Evolutionary conservation across 2,888 invertebrate species (phyloP).

Genomic region (Anagyrus pseudococci): DNA sequence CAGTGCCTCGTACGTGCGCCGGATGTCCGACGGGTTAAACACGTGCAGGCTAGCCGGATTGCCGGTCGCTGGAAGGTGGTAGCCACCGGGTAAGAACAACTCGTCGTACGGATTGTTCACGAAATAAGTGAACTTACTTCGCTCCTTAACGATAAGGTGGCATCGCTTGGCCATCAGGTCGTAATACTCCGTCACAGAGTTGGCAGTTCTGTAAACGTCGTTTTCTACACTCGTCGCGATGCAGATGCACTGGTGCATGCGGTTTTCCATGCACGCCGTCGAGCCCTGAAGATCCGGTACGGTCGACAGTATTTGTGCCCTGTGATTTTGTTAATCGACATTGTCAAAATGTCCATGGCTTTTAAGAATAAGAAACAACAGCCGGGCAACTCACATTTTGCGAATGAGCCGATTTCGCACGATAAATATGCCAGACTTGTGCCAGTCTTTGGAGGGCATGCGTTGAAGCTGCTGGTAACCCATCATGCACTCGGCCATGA

Average conservation of each 20-base stretch:
- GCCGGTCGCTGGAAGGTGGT: conserved; percentile 15
- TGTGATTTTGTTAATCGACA: no score
- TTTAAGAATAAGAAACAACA: no score
- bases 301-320: conserved; percentile 36
- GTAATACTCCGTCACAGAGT: conserved; percentile 36
- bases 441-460: conserved; percentile 36
- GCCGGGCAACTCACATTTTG: conserved; percentile 36
- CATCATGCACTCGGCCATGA: conserved; percentile 32
- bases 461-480: conserved; percentile 25
- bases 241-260: conserved; percentile 33
- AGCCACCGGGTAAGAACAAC: no score
- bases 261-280: no score
- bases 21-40: conserved; percentile 26
- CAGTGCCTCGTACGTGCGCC: conserved; percentile 33
- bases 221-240: conserved; percentile 36
- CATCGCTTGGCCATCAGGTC: conserved; percentile 37
- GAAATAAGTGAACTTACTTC: conserved; percentile 23
- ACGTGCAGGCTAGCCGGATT: conserved; percentile 16
- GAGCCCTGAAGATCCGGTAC: conserved; percentile 32
- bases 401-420: conserved; percentile 34
- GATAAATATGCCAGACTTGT: conserved; percentile 33
- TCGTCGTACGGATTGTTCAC: not conserved
- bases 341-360: no score
- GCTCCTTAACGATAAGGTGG: conserved; percentile 31
- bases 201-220: conserved; percentile 35